phyloP scores from a whole-genome alignment of 2,113 vertebrate genomes.

The Parus major region DNA sequence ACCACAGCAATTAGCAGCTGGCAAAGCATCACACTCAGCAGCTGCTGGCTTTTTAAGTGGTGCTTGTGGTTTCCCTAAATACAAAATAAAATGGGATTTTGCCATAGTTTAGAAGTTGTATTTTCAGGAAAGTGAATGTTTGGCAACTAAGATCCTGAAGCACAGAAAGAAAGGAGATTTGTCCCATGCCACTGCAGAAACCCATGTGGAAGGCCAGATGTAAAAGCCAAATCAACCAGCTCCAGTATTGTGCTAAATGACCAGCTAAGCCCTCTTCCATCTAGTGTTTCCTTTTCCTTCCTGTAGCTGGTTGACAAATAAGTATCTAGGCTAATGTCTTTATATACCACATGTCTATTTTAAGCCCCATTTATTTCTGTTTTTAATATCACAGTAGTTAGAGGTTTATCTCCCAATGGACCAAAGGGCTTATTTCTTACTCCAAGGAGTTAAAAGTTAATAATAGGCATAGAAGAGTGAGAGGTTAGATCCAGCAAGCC shows the following conservation, averaged over 20 bases:
- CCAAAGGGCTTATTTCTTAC: neutral
- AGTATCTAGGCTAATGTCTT: neutral
- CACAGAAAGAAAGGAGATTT: neutral
- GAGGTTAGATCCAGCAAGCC: neutral
- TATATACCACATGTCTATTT: neutral
- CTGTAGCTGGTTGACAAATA: neutral
- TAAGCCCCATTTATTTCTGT: neutral
- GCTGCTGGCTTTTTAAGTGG: neutral
- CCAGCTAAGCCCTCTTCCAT: neutral
- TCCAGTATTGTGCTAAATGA: neutral
- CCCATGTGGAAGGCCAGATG: neutral
- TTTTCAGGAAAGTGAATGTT: neutral
- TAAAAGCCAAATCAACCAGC: neutral
- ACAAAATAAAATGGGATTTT: neutral
- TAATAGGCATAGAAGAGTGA: neutral
- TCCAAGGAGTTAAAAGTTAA: neutral
- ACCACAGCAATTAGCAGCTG: slow-evolving; percentile 16
- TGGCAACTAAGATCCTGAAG: neutral
- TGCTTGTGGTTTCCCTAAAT: slow-evolving; percentile 11
- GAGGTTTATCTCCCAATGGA: neutral
- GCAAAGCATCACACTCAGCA: neutral
- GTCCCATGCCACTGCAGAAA: neutral
- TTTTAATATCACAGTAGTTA: neutral
- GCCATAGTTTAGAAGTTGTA: neutral
- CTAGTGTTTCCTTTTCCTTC: neutral